Conservation (phyloP, 2,797 vertebrate genomes). For the Catharus ustulatus region DNA sequence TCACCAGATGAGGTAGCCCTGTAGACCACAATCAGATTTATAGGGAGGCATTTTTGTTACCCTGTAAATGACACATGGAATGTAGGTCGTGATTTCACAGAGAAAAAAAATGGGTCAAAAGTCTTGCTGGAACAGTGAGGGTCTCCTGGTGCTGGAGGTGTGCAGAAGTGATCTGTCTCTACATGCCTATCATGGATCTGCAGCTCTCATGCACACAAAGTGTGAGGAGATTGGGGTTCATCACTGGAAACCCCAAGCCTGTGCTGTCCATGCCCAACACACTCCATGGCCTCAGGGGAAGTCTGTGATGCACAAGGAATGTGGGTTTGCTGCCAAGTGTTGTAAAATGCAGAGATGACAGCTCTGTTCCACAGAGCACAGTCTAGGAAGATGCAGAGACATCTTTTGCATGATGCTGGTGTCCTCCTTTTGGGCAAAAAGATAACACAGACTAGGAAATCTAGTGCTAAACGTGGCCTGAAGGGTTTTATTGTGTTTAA, state of each 20-base stretch:
- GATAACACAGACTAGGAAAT: neutral
- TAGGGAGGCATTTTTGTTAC: neutral
- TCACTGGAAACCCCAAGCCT: neutral
- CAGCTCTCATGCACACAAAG: neutral
- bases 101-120: neutral
- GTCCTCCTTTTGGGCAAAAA: neutral
- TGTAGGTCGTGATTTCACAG: constrained; percentile 29
- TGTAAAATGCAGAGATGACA: constrained; percentile 18
- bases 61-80: neutral
- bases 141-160: neutral
- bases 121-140: neutral
- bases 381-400: neutral
- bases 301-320: constrained; percentile 38
- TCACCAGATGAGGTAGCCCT: neutral
- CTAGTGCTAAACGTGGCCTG: neutral
- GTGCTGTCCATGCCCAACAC: neutral
- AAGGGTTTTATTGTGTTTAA: neutral
- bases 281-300: constrained; percentile 7
- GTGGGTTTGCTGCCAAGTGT: constrained; percentile 45
- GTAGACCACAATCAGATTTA: neutral
- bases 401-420: neutral
- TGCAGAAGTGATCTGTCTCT: neutral
- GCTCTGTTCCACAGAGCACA: neutral
- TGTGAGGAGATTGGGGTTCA: neutral
- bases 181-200: neutral